Base-by-base conservation (phyloP, 2,113 vertebrate species). In the Chamaetylas fuelleborni region DNA sequence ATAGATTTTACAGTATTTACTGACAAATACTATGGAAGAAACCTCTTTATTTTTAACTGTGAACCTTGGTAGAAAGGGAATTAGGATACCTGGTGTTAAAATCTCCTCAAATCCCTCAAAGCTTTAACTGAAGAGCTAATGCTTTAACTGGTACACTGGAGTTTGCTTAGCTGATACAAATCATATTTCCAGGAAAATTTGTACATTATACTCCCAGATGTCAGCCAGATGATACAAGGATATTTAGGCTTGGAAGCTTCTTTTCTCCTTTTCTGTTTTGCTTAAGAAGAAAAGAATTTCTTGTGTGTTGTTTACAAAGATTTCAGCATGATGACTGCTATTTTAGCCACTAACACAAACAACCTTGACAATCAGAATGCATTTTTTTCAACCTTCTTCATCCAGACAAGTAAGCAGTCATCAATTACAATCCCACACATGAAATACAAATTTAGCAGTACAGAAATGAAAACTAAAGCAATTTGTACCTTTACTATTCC, bases 401-500 rank as follows among this genome's bases (percentile, higher is more conserved):
- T 83, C 92, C 93, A 92, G 96, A 96, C 95, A 96, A 97, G 95
- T 94, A 96, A 97, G 96, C 82, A 96, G 95, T 95, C 97, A 98
- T 98, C 97, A 97, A 82, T 98, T 98, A 97, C 79, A 95, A 94
- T 82, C 88, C 89, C 86, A 96, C 94, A 95, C 86, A 96, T 97
- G 96, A 97, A 97, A 98, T 96, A 98, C 96, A 97, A 98, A 98
- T 98, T 98, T 97, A 97, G 94, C 82, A 34, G 90, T 72, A 96
- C 31, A 81, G 96, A 98, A 97, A 98, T 97, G 97, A 98, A 97
- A 98, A 98, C 96, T 97, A 96, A 97, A 98, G 97, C 96, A 97
- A 97, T 98, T 97, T 97, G 92, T 98, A 97, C 96, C 95, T 97
- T 97, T 97, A 97, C 92, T 97, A 93, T 97, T 97, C 97, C 97